These are phyloP conservation scores for Athene noctua DNA, from an alignment of 2,113 vertebrate species.

Conservation along the genomic window DNA sequence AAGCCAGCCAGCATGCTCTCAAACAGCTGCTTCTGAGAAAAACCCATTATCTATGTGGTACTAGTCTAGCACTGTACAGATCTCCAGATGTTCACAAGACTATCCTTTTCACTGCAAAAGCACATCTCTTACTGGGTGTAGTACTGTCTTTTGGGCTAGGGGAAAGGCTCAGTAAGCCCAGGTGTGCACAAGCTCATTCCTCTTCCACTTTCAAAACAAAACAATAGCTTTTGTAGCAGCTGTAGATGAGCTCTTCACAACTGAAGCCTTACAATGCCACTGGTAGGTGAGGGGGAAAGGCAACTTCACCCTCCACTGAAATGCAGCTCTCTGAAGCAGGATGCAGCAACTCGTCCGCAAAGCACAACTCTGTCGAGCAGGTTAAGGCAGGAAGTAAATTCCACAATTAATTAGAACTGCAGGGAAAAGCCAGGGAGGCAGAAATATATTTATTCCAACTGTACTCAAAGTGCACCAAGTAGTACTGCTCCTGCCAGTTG, in stretches of 20 bases:
- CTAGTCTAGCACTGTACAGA: background rate
- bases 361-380: slow-evolving; percentile 18
- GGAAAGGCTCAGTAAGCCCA: background rate
- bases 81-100: background rate
- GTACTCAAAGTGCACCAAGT: slow-evolving; percentile 26
- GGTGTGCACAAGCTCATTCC: background rate
- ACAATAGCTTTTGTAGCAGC: background rate
- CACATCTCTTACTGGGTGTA: background rate
- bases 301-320: background rate
- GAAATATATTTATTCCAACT: slow-evolving; percentile 46
- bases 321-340: background rate
- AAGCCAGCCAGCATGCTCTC: background rate
- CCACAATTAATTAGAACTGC: slow-evolving; percentile 53
- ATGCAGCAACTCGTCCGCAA: background rate
- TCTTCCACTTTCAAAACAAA: background rate
- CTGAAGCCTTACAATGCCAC: background rate
- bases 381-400: slow-evolving; percentile 62
- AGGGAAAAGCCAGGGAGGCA: slow-evolving; percentile 41
- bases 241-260: background rate
- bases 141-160: background rate
- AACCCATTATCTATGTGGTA: background rate
- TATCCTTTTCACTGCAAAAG: background rate
- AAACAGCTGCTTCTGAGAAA: background rate
- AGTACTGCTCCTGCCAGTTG: slow-evolving; percentile 17
- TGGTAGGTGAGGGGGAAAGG: background rate